Base-by-base conservation (phyloP, 2,888 invertebrate species). In the Luffia ferchaultella region DNA sequence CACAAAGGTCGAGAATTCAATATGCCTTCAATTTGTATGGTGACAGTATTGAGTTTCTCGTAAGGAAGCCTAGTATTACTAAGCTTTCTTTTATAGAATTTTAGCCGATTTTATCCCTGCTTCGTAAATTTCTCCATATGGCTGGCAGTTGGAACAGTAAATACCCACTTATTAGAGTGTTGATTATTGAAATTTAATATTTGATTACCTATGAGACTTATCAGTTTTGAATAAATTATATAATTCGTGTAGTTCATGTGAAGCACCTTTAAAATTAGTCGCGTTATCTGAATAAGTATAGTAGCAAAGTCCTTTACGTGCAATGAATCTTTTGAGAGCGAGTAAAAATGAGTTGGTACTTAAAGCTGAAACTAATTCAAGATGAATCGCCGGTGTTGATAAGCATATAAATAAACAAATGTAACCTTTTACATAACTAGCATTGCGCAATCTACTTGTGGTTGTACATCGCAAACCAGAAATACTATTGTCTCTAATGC, bases 381-480 rank as follows among this genome's bases (percentile, higher is more conserved):
- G n/a, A n/a, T n/a, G n/a, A n/a, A n/a, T n/a, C n/a, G n/a, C n/a
- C n/a, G n/a, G n/a, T n/a, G n/a, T n/a, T n/a, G n/a, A n/a, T n/a
- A n/a, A n/a, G n/a, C n/a, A n/a, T n/a, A n/a, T n/a, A n/a, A n/a
- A n/a, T n/a, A n/a, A n/a, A n/a, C n/a, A n/a, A n/a, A n/a, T n/a
- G n/a, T n/a, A n/a, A n/a, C n/a, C n/a, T n/a, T n/a, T n/a, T n/a
- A n/a, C n/a, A n/a, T n/a, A n/a, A n/a, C n/a, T n/a, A 54, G 60
- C 41, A 52, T 56, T 48, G 43, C 52, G 49, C 42, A 55, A 1
- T 55, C 52, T 20, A 57, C 60, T 3, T 61, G 62, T 59, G 62
- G 62, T n/a, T 62, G 62, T 45, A 61, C 60, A 16, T 52, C 57
- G 2, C 61, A 64, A 46, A 63, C 62, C 51, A 54, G 57, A 45